phyloP scores from a whole-genome alignment of 2,888 invertebrate genomes.

The Carterocephalus palaemon region DNA sequence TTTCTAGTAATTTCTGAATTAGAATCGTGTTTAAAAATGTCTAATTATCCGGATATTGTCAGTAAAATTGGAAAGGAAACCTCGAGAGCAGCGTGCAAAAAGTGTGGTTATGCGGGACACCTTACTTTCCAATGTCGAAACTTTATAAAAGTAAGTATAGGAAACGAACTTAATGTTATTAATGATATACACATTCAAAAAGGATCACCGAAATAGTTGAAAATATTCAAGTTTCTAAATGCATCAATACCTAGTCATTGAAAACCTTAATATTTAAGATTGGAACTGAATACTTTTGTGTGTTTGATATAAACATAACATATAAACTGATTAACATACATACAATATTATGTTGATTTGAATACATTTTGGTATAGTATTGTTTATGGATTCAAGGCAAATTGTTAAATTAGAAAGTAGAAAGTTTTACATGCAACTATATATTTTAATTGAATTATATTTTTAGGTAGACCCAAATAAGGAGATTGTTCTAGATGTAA shows the following conservation, averaged over 20 bases:
- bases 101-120: constrained; percentile 97
- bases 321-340: too few species aligned
- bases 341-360: too few species aligned
- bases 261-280: too few species aligned
- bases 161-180: too few species aligned
- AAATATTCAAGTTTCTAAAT: neutral
- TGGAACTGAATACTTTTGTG: too few species aligned
- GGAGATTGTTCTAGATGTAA: constrained; percentile 94
- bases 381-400: neutral
- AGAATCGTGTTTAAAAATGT: constrained; percentile 41
- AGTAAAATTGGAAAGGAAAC: constrained; percentile 82
- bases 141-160: constrained; percentile 86
- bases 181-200: too few species aligned
- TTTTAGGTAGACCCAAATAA: constrained; percentile 91
- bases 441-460: constrained; percentile 3
- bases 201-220: too few species aligned
- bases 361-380: too few species aligned
- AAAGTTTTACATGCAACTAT: neutral
- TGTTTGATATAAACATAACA: too few species aligned
- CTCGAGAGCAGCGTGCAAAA: constrained; percentile 92
- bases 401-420: neutral
- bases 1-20: constrained; percentile 27
- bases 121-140: constrained; percentile 97
- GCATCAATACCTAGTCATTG: too few species aligned
- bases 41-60: constrained; percentile 61